phyloP scores from a whole-genome alignment of 2,113 vertebrate genomes.

The Isurus oxyrinchus region DNA sequence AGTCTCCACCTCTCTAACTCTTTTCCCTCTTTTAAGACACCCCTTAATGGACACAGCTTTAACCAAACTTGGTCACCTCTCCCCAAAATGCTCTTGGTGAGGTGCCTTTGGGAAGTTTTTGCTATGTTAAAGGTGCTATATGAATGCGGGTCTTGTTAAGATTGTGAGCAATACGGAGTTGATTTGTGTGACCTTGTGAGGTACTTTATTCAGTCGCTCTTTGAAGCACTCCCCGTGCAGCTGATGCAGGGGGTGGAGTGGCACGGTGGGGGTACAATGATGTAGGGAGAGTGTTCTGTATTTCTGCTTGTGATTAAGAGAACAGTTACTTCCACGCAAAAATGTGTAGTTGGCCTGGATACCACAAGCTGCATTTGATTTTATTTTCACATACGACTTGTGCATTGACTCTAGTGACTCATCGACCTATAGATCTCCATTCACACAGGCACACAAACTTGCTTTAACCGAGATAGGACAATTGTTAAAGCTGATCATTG shows the following conservation, averaged over 20 bases:
- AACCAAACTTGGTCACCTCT: no score
- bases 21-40: no score
- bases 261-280: no score
- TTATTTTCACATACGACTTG: neutral
- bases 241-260: neutral
- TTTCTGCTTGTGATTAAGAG: neutral
- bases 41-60: no score
- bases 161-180: neutral
- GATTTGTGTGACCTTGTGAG: neutral
- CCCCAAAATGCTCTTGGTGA: no score
- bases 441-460: neutral
- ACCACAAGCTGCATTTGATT: neutral
- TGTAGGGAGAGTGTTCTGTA: neutral
- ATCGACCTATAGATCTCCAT: neutral
- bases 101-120: neutral
- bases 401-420: neutral
- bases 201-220: neutral
- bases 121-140: neutral
- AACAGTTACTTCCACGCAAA: neutral
- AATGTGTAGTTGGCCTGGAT: neutral
- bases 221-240: neutral
- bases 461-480: neutral
- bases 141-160: neutral
- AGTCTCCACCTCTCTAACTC: no score
- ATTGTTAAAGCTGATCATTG: neutral